Percentiles rank a stretch among this genome's conserved stretches.
Evolutionary conservation across 2,888 invertebrate genomes (phyloP).

Genomic region (Lucinisca nassula): DNA sequence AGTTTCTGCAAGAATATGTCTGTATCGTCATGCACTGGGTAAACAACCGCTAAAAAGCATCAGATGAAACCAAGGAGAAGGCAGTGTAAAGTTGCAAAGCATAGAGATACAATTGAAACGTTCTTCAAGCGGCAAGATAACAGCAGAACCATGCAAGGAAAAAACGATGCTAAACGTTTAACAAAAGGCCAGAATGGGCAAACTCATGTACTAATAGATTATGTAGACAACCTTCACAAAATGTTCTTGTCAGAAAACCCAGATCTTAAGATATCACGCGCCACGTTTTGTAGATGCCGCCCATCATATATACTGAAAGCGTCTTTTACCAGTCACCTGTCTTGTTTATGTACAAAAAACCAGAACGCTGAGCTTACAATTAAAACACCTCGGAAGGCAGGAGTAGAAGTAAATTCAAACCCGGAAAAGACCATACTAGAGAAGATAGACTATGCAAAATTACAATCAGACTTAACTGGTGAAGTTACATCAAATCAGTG

Average conservation of each 20-base stretch:
- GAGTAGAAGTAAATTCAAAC: no score
- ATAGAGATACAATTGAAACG: no score
- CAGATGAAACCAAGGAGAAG: no score
- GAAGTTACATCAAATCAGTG: slow-evolving; percentile 45
- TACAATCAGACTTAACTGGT: background rate
- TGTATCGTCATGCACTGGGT: slow-evolving; percentile 26
- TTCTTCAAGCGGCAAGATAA: slow-evolving; percentile 54
- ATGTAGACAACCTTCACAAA: no score
- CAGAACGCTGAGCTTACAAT: slow-evolving; percentile 52
- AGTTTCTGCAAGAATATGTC: slow-evolving; percentile 27
- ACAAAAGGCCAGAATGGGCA: slow-evolving; percentile 37
- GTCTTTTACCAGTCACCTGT: slow-evolving; percentile 12
- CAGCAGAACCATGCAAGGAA: slow-evolving; percentile 41
- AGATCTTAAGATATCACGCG: no score
- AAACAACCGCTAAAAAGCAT: background rate
- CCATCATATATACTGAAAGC: slow-evolving; percentile 48
- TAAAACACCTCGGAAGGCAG: slow-evolving; percentile 28
- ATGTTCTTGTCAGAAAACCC: no score
- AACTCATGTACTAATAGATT: no score
- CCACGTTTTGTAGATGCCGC: slow-evolving; percentile 44
- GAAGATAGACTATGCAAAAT: background rate
- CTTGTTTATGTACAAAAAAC: slow-evolving; percentile 55
- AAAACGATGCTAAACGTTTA: no score
- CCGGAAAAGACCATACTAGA: slow-evolving; percentile 4
- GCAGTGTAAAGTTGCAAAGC: background rate